Percentiles rank a stretch among this genome's conserved stretches.
phyloP scores from a whole-genome alignment of 2,113 vertebrate species.

The Hucho hucho region DNA sequence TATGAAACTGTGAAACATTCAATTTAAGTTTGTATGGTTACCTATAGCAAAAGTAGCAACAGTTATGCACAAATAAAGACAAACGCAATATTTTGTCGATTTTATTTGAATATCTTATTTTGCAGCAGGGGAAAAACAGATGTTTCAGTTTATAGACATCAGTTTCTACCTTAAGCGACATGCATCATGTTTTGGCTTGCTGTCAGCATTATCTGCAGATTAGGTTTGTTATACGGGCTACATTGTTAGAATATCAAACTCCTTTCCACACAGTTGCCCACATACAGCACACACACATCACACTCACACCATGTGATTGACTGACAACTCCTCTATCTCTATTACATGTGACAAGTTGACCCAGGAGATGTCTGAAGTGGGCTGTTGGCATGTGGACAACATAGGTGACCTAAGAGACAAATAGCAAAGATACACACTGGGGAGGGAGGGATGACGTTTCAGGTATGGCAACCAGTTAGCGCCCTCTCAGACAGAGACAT shows the following conservation, averaged over 20 bases:
- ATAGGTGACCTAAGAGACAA: conserved; percentile 3
- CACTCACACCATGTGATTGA: background rate
- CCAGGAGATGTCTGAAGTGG: background rate
- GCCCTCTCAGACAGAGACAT: too few relatives aligned
- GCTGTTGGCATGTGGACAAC: background rate
- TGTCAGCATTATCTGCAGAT: too few relatives aligned
- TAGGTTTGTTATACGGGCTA: too few relatives aligned
- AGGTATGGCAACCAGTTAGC: background rate
- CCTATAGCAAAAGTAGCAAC: too few relatives aligned
- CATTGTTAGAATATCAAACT: background rate
- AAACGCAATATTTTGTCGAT: too few relatives aligned
- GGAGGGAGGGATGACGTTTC: background rate
- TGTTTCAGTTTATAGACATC: too few relatives aligned
- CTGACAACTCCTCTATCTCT: background rate
- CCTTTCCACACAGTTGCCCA: background rate
- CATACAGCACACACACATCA: background rate
- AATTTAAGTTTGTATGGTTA: too few relatives aligned
- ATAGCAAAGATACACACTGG: background rate
- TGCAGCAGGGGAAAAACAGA: too few relatives aligned
- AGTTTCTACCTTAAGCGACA: too few relatives aligned
- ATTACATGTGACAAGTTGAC: conserved; percentile 1
- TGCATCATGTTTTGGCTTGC: background rate
- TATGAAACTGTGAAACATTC: too few relatives aligned
- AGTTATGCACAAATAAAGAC: too few relatives aligned
- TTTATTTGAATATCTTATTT: too few relatives aligned